Base-by-base conservation (phyloP, 1,140 invertebrate species). In the Protaetia brevitarsis region DNA sequence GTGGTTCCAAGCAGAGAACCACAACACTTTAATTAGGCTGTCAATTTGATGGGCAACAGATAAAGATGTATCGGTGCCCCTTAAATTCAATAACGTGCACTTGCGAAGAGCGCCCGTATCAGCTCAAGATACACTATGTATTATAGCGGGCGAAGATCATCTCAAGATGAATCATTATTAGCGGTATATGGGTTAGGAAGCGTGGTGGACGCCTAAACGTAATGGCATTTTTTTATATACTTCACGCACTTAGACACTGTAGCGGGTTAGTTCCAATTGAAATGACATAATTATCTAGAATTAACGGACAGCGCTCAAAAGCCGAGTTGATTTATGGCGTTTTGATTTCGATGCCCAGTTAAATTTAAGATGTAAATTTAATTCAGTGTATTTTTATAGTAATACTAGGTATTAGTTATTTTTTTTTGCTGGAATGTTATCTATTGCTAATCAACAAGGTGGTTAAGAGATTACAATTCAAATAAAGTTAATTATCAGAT, bases 141-240 rank as follows among this genome's bases (percentile, higher is more conserved):
- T n/a, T n/a, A 51, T 21, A 23, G 19, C 4, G 41, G 16, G 4
- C 41, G 26, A 51, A 51, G 41, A 51, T 51, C 41, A 51, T 19
- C 26, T 51, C 21, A 19, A 51, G 26, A 51, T 51, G 41, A 51
- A 51, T n/a, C n/a, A n/a, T 51, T 51, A 51, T 51, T 51, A 51
- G 41, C 19, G 41, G 41, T 51, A 51, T 10, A 23, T n/a, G n/a
- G n/a, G n/a, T n/a, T n/a, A n/a, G n/a, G 41, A 51, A 23, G 21
- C 41, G 41, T 51, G 31, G 31, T 51, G 10, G 41, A 6, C 41
- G 16, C 4, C 21, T 36, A 10, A 13, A 51, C 4, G 16, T 23
- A 23, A 51, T 51, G 31, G 31, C 31, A n/a, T 34, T 34, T 34
- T n/a, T 34, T n/a, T 34, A 51, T 19, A 3, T 0, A 7, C 19